A percentile compares a stretch with the other conserved stretches of the same genome.
Evolutionary conservation across 2,888 invertebrate genomes (phyloP).

Genomic region (Acanthopleura granulata): DNA sequence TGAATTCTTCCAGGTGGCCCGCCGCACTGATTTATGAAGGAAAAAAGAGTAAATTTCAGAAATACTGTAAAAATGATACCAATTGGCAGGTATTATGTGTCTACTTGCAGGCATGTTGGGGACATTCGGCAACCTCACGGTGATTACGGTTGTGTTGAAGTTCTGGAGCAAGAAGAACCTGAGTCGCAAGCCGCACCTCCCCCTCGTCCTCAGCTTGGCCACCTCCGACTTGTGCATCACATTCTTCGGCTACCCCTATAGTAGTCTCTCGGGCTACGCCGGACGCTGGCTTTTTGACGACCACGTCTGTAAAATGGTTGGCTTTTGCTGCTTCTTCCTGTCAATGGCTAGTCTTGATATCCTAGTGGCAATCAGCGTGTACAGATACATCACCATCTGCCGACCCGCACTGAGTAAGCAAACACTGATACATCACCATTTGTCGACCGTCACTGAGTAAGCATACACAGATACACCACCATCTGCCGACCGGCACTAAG

Average conservation of each 20-base stretch:
- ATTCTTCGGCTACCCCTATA: constrained; percentile 24
- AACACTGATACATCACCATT: constrained; percentile 19
- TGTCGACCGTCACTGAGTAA: constrained; percentile 5
- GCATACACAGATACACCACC: constrained; percentile 20
- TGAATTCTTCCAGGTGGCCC: too few species aligned
- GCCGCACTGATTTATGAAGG: too few species aligned
- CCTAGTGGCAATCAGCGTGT: constrained; percentile 20
- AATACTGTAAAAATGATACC: too few species aligned
- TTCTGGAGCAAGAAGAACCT: not conserved
- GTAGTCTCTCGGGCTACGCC: not conserved
- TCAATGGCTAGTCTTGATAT: constrained; percentile 23
- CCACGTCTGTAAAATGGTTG: constrained; percentile 14
- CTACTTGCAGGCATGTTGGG: not conserved
- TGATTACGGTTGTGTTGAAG: not conserved
- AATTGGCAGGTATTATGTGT: not conserved
- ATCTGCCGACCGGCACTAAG: constrained; percentile 17
- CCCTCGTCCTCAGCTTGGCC: constrained; percentile 19
- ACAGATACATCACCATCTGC: constrained; percentile 20
- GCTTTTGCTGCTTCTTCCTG: constrained; percentile 21
- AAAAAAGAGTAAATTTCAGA: too few species aligned
- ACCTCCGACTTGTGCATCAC: constrained; percentile 22
- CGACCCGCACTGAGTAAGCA: constrained; percentile 20
- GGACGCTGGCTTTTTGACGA: constrained; percentile 22
- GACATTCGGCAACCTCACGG: not conserved
- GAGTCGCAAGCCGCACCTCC: not conserved